Percentiles rank a stretch among this genome's conserved stretches.
phyloP scores from a whole-genome alignment of 2,113 vertebrate species.

The Cynocephalus volans region DNA sequence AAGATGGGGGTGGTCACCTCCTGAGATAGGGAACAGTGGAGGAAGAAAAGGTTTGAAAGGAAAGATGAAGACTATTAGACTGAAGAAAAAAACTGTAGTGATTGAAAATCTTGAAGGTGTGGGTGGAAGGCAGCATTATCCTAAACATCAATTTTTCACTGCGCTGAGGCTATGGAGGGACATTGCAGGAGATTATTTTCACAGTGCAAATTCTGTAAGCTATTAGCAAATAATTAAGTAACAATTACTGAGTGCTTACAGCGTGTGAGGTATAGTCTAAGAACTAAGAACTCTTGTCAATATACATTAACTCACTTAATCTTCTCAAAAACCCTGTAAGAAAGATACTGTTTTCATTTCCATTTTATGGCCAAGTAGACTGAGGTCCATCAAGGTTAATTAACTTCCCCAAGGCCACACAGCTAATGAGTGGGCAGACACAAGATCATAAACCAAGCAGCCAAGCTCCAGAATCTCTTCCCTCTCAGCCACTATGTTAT shows the following conservation, averaged over 20 bases:
- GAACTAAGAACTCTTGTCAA: neutral
- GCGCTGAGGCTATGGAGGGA: neutral
- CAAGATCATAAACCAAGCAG: neutral
- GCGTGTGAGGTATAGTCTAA: neutral
- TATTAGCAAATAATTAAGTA: neutral
- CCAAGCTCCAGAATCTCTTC: neutral
- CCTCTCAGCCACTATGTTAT: neutral
- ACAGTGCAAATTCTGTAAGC: neutral
- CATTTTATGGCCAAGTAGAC: constrained; percentile 25
- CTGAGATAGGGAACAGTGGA: neutral
- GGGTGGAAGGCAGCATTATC: neutral
- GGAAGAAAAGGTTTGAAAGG: neutral
- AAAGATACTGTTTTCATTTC: neutral
- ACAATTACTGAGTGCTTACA: neutral
- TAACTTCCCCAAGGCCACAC: neutral
- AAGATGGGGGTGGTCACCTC: neutral
- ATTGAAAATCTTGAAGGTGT: neutral
- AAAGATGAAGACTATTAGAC: neutral
- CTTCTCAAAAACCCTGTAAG: neutral
- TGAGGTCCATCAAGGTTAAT: neutral
- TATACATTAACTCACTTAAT: constrained; percentile 31
- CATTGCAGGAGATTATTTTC: neutral
- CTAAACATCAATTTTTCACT: neutral
- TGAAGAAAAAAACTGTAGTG: constrained; percentile 18
- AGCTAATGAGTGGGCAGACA: neutral